A percentile compares a stretch with the other conserved stretches of the same genome.
These are phyloP conservation scores for Cynopterus sphinx DNA, from an alignment of 2,797 vertebrate species.

Conservation along the genomic window DNA sequence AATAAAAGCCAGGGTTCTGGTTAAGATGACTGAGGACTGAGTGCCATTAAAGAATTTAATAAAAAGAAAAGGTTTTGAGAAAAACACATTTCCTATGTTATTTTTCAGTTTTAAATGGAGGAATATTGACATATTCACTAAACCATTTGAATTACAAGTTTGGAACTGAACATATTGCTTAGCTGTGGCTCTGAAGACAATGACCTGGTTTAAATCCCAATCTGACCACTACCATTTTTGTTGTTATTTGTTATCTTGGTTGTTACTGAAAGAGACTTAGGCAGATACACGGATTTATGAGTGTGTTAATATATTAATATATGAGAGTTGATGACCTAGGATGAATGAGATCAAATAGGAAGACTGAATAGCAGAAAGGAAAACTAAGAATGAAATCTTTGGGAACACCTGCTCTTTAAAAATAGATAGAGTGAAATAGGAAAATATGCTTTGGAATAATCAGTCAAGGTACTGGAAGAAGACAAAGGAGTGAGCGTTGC, in stretches of 20 bases:
- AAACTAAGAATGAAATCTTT: not conserved
- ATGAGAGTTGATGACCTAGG: rapidly evolving
- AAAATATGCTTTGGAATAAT: not conserved
- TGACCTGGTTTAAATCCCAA: not conserved
- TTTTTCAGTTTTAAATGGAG: not conserved
- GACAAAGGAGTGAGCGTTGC: not conserved
- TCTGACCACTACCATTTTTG: not conserved
- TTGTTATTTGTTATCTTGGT: not conserved
- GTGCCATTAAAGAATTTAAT: not conserved
- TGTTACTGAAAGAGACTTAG: not conserved
- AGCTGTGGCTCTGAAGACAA: not conserved
- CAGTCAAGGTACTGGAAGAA: not conserved
- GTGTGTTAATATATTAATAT: not conserved
- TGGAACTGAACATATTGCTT: not conserved
- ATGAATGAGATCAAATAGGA: not conserved
- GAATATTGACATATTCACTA: not conserved
- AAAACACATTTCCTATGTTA: not conserved
- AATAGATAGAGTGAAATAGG: not conserved
- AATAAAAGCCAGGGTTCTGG: not conserved
- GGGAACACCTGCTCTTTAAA: not conserved
- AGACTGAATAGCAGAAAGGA: not conserved
- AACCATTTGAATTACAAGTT: not conserved
- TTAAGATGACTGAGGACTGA: not conserved
- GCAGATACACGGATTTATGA: too few species aligned
- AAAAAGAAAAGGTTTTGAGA: not conserved